Percentiles rank a stretch among this genome's conserved stretches.
phyloP scores from a whole-genome alignment of 2,888 invertebrate genomes.

The Blastobasis adustella region DNA sequence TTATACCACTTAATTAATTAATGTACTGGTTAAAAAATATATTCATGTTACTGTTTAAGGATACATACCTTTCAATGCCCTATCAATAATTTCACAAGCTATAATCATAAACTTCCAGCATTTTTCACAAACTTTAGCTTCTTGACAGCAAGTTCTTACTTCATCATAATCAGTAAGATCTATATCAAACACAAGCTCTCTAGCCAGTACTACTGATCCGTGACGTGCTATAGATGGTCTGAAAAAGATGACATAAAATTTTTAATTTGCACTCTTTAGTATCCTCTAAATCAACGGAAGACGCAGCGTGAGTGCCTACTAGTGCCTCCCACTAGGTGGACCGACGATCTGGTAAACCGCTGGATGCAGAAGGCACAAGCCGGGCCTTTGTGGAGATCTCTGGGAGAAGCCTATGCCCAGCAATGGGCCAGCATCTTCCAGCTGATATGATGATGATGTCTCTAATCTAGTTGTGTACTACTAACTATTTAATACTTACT shows the following conservation, averaged over 20 bases:
- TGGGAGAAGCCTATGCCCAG: too few relatives aligned
- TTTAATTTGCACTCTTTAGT: not conserved
- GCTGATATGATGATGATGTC: too few relatives aligned
- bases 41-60: not conserved
- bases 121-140: slow-evolving; percentile 91
- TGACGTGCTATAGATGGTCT: slow-evolving; percentile 77
- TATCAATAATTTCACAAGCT: slow-evolving; percentile 93
- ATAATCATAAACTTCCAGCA: slow-evolving; percentile 98
- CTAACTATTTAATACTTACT: slow-evolving; percentile 43
- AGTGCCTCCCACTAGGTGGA: too few relatives aligned
- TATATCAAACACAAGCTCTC: slow-evolving; percentile 98
- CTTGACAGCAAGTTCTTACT: slow-evolving; percentile 92
- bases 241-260: slow-evolving; percentile 17
- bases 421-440: too few relatives aligned
- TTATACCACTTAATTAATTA: not conserved
- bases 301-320: too few relatives aligned
- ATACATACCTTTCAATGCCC: slow-evolving; percentile 81
- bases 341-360: too few relatives aligned
- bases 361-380: too few relatives aligned
- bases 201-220: slow-evolving; percentile 75
- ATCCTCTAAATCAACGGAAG: not conserved
- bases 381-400: too few relatives aligned
- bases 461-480: too few relatives aligned
- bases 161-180: slow-evolving; percentile 99
- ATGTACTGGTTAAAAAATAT: not conserved